phyloP scores from a whole-genome alignment of 2,888 invertebrate genomes.

The Rapana venosa region DNA sequence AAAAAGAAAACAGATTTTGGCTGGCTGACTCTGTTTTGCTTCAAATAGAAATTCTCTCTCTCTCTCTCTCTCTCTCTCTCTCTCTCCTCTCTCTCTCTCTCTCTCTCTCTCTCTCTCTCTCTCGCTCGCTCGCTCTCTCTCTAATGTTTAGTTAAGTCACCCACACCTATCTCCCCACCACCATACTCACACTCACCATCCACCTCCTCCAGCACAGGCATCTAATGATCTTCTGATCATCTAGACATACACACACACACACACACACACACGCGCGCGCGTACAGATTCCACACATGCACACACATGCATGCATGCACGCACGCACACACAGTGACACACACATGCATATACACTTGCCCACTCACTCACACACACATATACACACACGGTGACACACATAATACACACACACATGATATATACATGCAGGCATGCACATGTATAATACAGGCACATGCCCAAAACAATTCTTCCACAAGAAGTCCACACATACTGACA shows the following conservation, averaged over 20 bases:
- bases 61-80: conserved; percentile 1
- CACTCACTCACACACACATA: not conserved
- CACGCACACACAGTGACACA: not conserved
- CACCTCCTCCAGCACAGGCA: not conserved
- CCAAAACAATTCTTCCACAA: too few relatives aligned
- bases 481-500: too few relatives aligned
- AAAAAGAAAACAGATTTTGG: too few relatives aligned
- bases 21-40: too few relatives aligned
- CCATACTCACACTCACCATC: not conserved
- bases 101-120: conserved; percentile 6
- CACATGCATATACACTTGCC: not conserved
- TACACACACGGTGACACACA: not conserved
- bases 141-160: not conserved
- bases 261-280: not conserved
- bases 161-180: not conserved
- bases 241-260: not conserved
- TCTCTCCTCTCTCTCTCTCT: not conserved
- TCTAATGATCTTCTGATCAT: too few relatives aligned
- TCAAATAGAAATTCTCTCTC: too few relatives aligned
- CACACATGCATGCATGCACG: not conserved
- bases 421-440: not conserved
- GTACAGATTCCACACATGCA: not conserved
- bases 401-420: not conserved
- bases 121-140: not conserved
- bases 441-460: not conserved